Conservation (phyloP, 2,888 invertebrate genomes). For the Rhogogaster chlorosoma region DNA sequence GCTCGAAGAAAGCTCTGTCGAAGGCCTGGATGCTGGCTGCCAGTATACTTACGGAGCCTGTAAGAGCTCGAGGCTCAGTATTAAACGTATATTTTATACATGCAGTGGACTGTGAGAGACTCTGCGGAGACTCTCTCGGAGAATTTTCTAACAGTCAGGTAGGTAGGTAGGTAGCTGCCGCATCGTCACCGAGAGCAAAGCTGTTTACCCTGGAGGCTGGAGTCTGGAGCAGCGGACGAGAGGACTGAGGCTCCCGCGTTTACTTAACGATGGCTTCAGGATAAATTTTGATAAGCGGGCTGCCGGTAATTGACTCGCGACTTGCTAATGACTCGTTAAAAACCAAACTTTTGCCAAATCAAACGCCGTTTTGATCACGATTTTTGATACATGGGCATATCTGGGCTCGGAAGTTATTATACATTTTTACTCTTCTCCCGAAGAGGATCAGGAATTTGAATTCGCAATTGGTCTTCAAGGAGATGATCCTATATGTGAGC, state of each 20-base stretch:
- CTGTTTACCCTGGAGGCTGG: constrained; percentile 37
- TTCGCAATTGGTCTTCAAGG: not conserved
- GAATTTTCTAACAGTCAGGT: constrained; percentile 28
- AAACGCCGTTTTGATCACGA: constrained; percentile 21
- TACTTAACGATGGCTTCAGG: constrained; percentile 17
- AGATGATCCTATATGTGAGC: not conserved
- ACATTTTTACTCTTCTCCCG: not conserved
- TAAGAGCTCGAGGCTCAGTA: constrained; percentile 22
- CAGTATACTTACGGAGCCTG: constrained; percentile 16
- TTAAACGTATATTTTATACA: constrained; percentile 26
- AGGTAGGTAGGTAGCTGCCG: constrained; percentile 11
- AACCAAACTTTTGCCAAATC: not conserved
- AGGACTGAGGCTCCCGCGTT: constrained; percentile 27
- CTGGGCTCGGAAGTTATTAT: not conserved
- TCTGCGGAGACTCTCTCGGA: constrained; percentile 9
- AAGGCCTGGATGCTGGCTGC: constrained; percentile 11
- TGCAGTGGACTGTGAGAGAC: constrained; percentile 14
- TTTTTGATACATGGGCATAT: not conserved
- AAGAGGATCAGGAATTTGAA: not conserved
- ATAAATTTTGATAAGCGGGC: constrained; percentile 33
- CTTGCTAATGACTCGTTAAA: constrained; percentile 25
- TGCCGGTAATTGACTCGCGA: constrained; percentile 35
- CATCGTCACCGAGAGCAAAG: constrained; percentile 1
- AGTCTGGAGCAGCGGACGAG: constrained; percentile 1
- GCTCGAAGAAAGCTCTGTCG: constrained; percentile 28